Conservation (phyloP, 2,888 invertebrate genomes). For the Epiblema foenella region DNA sequence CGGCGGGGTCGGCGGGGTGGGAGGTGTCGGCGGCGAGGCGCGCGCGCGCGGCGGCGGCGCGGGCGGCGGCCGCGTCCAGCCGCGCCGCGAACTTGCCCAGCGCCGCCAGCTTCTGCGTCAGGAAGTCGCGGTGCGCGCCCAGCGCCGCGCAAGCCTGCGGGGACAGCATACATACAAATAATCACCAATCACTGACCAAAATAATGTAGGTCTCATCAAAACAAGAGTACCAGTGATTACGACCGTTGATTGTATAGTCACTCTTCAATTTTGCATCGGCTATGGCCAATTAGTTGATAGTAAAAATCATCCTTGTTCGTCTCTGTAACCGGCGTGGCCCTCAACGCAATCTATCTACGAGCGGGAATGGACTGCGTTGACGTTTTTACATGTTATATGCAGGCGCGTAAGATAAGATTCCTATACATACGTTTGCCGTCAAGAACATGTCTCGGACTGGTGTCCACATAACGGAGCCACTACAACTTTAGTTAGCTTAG, state of each 20-base stretch:
- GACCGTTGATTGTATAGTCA: not conserved
- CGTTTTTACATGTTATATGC: too few species aligned
- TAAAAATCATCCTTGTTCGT: too few species aligned
- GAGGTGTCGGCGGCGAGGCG: slow-evolving; percentile 43
- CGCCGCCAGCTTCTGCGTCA: slow-evolving; percentile 9
- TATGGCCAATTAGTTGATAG: not conserved
- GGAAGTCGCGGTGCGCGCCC: not conserved
- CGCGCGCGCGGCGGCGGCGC: slow-evolving; percentile 66
- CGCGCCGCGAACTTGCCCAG: slow-evolving; percentile 83
- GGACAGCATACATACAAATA: too few species aligned
- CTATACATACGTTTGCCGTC: not conserved
- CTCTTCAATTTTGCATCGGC: not conserved
- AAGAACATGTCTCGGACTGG: not conserved
- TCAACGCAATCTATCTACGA: too few species aligned
- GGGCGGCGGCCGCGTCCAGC: slow-evolving; percentile 82
- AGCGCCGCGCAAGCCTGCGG: not conserved
- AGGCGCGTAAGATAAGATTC: not conserved
- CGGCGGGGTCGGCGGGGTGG: slow-evolving; percentile 44
- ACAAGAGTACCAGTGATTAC: too few species aligned
- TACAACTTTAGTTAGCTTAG: not conserved
- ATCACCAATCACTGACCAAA: too few species aligned
- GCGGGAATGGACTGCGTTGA: too few species aligned
- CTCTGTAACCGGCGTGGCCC: too few species aligned
- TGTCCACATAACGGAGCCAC: not conserved
- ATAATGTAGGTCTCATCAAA: too few species aligned